Conservation (phyloP, 2,113 vertebrate genomes). For the Himantopus leucocephalus region DNA sequence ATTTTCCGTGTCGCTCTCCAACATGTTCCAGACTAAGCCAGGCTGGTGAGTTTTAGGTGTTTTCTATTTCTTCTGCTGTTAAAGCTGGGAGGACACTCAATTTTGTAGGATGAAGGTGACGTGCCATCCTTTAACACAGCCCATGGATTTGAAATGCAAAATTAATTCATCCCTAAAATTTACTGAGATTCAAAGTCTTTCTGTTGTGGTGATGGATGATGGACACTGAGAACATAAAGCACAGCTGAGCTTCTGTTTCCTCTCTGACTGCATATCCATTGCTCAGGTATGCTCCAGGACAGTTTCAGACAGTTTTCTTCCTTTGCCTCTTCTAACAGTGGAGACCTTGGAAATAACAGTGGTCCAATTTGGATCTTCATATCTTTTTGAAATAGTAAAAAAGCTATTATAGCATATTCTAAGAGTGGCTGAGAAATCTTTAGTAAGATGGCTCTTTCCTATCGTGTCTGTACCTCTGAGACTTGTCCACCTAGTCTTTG, state of each 20-base stretch:
- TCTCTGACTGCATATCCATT: neutral
- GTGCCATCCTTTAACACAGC: neutral
- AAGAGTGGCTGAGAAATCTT: neutral
- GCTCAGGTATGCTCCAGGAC: neutral
- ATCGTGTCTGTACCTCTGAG: neutral
- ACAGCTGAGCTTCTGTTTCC: neutral
- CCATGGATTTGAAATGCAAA: neutral
- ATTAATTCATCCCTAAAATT: neutral
- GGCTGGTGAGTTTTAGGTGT: neutral
- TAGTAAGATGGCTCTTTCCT: neutral
- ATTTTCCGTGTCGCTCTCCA: neutral
- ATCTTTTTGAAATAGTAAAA: neutral
- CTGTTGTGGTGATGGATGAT: neutral
- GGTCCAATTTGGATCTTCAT: neutral
- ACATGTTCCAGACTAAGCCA: neutral
- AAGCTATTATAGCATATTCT: neutral
- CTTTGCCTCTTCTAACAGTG: neutral
- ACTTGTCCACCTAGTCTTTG: neutral
- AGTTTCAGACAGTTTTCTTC: neutral
- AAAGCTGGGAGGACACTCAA: neutral
- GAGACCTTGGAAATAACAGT: neutral
- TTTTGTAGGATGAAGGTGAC: neutral
- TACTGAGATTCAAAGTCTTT: neutral
- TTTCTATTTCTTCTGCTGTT: neutral
- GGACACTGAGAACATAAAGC: neutral